These are phyloP conservation scores for Schlechtendalia chinensis DNA, from an alignment of 1,140 invertebrate species.

Conservation along the genomic window DNA sequence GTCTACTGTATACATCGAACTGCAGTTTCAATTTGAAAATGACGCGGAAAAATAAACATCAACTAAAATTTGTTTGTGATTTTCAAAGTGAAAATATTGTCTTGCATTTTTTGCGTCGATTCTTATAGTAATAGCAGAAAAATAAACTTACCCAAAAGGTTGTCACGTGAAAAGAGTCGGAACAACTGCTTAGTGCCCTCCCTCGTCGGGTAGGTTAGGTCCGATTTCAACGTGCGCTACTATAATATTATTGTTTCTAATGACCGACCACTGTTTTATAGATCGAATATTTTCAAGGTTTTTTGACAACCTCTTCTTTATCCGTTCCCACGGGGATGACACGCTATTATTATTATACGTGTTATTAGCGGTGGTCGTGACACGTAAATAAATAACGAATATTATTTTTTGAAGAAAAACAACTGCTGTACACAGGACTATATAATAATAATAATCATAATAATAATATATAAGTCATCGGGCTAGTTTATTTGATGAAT, in stretches of 20 bases:
- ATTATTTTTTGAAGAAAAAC: neutral
- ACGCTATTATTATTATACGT: neutral
- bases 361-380: neutral
- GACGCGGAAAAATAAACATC: too few relatives aligned
- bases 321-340: slow-evolving; percentile 4
- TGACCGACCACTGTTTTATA: neutral
- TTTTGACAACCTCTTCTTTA: neutral
- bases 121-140: neutral
- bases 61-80: too few relatives aligned
- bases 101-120: too few relatives aligned
- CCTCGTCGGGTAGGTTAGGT: neutral
- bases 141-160: neutral
- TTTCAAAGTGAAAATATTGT: too few relatives aligned
- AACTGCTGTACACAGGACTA: neutral
- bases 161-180: neutral
- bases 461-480: neutral
- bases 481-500: neutral
- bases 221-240: too few relatives aligned
- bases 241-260: neutral
- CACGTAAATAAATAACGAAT: slow-evolving; percentile 9
- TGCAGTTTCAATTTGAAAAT: too few relatives aligned
- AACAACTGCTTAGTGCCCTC: neutral
- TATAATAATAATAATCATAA: neutral
- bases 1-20: too few relatives aligned
- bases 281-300: neutral